Conservation (phyloP, 2,797 vertebrate species). For the Potorous gilbertii region DNA sequence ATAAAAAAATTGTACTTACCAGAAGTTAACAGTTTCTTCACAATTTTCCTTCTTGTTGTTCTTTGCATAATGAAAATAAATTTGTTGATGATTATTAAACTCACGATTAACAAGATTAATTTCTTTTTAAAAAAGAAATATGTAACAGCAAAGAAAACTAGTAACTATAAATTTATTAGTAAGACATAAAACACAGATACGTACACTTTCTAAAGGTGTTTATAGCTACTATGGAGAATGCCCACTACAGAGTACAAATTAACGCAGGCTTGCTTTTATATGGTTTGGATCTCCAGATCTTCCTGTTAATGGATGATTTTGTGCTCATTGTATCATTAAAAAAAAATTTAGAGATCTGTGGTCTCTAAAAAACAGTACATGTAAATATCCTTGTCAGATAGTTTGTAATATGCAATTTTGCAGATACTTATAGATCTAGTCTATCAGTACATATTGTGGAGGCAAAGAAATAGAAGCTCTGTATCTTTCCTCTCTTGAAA, state of each 20-base stretch:
- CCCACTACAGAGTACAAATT: background rate
- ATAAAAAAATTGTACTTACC: background rate
- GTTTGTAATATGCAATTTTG: background rate
- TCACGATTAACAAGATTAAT: too few relatives aligned
- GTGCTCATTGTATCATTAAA: background rate
- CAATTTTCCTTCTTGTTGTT: background rate
- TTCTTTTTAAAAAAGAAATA: too few relatives aligned
- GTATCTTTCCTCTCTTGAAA: background rate
- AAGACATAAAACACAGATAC: background rate
- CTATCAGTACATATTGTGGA: background rate
- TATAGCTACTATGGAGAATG: background rate
- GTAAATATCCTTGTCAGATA: background rate
- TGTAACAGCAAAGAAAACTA: background rate
- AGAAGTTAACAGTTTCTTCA: background rate
- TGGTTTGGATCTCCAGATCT: background rate
- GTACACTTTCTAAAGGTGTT: background rate
- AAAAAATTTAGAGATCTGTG: background rate
- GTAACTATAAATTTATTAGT: background rate
- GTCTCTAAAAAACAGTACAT: background rate
- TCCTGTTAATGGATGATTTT: background rate
- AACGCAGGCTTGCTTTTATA: background rate
- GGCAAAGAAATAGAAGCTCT: background rate
- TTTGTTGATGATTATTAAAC: background rate
- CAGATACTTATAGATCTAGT: background rate
- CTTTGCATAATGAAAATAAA: background rate